phyloP scores from a whole-genome alignment of 2,113 vertebrate species.

The Boulengeromyrus knoepffleri region DNA sequence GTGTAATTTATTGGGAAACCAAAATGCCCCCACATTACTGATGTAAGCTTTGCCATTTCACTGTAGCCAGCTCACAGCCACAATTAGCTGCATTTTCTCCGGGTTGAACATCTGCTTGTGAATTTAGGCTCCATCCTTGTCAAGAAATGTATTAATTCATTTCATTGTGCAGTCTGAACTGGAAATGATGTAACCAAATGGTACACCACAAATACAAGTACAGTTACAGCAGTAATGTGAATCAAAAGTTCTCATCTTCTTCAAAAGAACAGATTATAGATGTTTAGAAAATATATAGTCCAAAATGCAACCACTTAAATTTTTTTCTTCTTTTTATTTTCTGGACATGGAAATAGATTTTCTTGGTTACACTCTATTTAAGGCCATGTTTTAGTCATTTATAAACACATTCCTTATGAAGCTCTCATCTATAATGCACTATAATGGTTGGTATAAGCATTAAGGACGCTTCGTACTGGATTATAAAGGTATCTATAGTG shows the following conservation, averaged over 20 bases:
- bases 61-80: neutral
- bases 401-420: too few relatives aligned
- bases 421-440: too few relatives aligned
- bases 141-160: neutral
- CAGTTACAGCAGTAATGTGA: neutral
- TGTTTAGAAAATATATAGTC: neutral
- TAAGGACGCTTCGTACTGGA: too few relatives aligned
- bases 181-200: neutral
- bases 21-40: neutral
- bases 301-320: neutral
- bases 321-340: neutral
- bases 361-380: neutral
- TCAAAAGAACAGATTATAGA: neutral
- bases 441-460: too few relatives aligned
- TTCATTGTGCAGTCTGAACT: neutral
- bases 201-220: neutral
- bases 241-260: neutral
- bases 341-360: neutral
- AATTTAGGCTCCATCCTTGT: neutral
- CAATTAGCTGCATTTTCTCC: neutral
- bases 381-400: too few relatives aligned
- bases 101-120: neutral
- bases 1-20: neutral
- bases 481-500: too few relatives aligned
- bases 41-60: neutral